Evolutionary conservation across 2,113 vertebrate species (phyloP), one percentile per base, ranked within the genome.

Genomic region (Trematocara variabile): DNA sequence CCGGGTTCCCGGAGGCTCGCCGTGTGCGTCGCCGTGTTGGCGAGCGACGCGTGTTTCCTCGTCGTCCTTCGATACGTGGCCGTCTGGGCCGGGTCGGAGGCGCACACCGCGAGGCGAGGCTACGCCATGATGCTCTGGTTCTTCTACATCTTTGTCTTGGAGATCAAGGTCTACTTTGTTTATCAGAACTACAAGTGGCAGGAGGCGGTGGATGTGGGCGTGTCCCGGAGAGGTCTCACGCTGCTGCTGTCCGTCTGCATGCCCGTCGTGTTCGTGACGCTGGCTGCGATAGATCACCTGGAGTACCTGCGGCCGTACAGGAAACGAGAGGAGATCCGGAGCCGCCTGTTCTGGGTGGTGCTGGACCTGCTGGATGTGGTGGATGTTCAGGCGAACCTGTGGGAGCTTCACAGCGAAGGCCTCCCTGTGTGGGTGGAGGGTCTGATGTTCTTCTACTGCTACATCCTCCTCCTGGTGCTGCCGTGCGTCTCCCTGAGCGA

Each of bases 101-200:
- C 95, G 16, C 89, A 91, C 65, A 93, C 91, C 0, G 92, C 95
- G 14, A 92, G 93, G 44, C 88, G 95, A 1, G 95, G 95, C 78
- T 95, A 95, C 5, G 94, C 95, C 73, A 96, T 96, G 94, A 92
- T 96, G 39, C 94, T 96, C 34, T 96, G 95, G 95, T 95, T 96
- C 90, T 92, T 96, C 65, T 96, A 95, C 86, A 93, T 95, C 54
- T 95, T 96, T 37, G 91, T 95, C 65, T 82, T 96, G 88, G 95
- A 96, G 87, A 95, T 95, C 78, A 96, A 96, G 82, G 94, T 96
- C n/a, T 96, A 95, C 80, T 96, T 96, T 25, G 82, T 96, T 52
- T 96, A 94, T 10, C 95, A 96, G 94, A 94, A 94, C 85, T 95
- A 95, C 93, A 95, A 94, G 77, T 92, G 94, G 63, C 44, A 65